Conservation (phyloP, 2,888 invertebrate species). For the Epinotia brunnichana region DNA sequence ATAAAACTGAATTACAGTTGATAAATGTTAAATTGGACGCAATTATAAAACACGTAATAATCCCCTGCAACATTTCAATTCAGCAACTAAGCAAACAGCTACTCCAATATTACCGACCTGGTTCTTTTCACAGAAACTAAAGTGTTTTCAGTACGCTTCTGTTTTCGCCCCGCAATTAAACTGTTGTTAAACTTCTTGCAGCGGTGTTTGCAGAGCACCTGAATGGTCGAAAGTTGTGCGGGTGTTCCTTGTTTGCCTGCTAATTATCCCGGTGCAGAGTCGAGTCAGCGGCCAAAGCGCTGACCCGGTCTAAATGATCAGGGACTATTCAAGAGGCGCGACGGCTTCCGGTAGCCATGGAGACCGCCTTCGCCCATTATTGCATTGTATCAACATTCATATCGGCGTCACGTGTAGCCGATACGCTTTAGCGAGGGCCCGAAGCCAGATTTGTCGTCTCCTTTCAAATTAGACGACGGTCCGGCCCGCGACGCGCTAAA, state of each 20-base stretch:
- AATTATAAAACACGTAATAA: slow-evolving; percentile 24
- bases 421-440: slow-evolving; percentile 77
- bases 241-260: slow-evolving; percentile 79
- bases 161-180: slow-evolving; percentile 82
- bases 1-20: slow-evolving; percentile 5
- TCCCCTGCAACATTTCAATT: slow-evolving; percentile 61
- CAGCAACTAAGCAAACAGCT: slow-evolving; percentile 57
- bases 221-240: slow-evolving; percentile 78
- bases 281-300: slow-evolving; percentile 68
- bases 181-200: slow-evolving; percentile 83
- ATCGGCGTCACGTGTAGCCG: slow-evolving; percentile 75
- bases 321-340: slow-evolving; percentile 73
- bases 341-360: slow-evolving; percentile 74
- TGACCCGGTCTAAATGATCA: slow-evolving; percentile 55
- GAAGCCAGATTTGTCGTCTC: slow-evolving; percentile 82
- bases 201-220: slow-evolving; percentile 81
- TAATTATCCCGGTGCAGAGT: slow-evolving; percentile 76
- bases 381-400: slow-evolving; percentile 82
- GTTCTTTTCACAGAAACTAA: slow-evolving; percentile 79
- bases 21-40: slow-evolving; percentile 19
- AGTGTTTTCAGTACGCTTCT: slow-evolving; percentile 79
- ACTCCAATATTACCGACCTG: slow-evolving; percentile 60
- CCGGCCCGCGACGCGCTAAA: slow-evolving; percentile 77
- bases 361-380: slow-evolving; percentile 76
- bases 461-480: slow-evolving; percentile 78